A percentile compares a stretch with the other conserved stretches of the same genome.
Conservation (phyloP, 2,888 invertebrate species). For the Himalopsyche tibetana region DNA sequence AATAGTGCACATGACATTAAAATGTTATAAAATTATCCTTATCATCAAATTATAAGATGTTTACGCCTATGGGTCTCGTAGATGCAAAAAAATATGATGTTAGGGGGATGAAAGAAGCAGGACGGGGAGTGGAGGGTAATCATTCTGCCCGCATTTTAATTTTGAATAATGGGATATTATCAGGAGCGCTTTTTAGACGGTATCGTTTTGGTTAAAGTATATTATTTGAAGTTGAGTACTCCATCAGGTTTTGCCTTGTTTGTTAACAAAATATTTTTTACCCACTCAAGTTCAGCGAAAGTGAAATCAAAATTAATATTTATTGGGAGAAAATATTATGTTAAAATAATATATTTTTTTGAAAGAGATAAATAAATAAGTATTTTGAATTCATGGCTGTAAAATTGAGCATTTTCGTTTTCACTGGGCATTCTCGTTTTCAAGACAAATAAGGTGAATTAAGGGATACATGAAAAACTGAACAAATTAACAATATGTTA, state of each 20-base stretch:
- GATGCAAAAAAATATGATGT: neutral
- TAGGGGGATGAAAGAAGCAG: neutral
- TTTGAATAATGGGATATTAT: constrained; percentile 40
- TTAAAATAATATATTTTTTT: neutral
- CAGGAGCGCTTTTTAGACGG: constrained; percentile 17
- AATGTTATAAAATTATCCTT: no score
- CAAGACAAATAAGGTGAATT: no score
- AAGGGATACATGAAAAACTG: no score
- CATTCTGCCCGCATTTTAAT: constrained; percentile 40
- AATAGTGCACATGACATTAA: no score
- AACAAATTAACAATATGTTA: no score
- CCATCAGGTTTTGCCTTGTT: constrained; percentile 16
- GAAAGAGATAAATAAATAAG: no score
- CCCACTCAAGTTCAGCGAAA: neutral
- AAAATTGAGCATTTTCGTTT: no score
- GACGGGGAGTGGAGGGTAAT: no score
- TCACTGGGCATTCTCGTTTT: no score
- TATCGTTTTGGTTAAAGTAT: constrained; percentile 33
- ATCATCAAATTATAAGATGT: neutral
- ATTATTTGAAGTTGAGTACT: constrained; percentile 40
- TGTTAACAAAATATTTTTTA: constrained; percentile 2
- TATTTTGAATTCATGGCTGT: no score
- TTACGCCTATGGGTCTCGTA: neutral
- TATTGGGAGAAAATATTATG: neutral
- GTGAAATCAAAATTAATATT: neutral